Base-by-base conservation (phyloP, 1,140 invertebrate species). In the Anthonomus grandis region DNA sequence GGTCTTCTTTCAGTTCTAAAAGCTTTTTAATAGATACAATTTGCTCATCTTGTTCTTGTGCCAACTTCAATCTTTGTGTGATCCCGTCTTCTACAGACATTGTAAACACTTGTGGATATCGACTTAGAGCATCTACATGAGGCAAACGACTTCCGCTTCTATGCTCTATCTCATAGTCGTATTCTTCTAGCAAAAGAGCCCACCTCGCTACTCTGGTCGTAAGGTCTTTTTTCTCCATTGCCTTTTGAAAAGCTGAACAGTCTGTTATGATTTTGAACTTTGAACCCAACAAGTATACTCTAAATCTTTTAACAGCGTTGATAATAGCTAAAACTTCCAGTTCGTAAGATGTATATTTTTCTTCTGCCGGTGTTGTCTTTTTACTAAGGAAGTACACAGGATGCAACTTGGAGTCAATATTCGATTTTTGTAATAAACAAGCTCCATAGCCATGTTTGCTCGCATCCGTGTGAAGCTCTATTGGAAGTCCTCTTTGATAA, bases 261-360 rank as follows among this genome's bases (percentile, higher is more conserved):
- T 73, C 74, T 0, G 70, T 74, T 4, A 73, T 57, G 9, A 81
- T 75, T 48, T 76, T 73, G 60, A 79, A 78, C 8, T 71, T 52
- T 39, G 66, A 74, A n/a, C 73, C 74, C n/a, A 75, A 61, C 24
- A 83, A 62, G 65, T 79, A 83, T 12, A 71, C 57, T 54, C 72
- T 41, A 60, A 79, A 81, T 47, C 78, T 74, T 46, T 76, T 68
- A 2, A 82, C 62, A 2, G 75, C 75, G 63, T 69, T 71, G 5
- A 79, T 67, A n/a, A 81, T 73, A 0, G 78, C 76, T 23, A 82
- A 60, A 21, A 72, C 72, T 69, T 82, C 41, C 6, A 41, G 38
- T 15, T 41, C 38, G 49, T 76, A 77, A 45, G 69, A 74, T 4
- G 59, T 64, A 52, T 77, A 81, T 36, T 66, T 68, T 49, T 59